phyloP scores from a whole-genome alignment of 2,888 invertebrate species.

The Trissonchulus sp. region DNA sequence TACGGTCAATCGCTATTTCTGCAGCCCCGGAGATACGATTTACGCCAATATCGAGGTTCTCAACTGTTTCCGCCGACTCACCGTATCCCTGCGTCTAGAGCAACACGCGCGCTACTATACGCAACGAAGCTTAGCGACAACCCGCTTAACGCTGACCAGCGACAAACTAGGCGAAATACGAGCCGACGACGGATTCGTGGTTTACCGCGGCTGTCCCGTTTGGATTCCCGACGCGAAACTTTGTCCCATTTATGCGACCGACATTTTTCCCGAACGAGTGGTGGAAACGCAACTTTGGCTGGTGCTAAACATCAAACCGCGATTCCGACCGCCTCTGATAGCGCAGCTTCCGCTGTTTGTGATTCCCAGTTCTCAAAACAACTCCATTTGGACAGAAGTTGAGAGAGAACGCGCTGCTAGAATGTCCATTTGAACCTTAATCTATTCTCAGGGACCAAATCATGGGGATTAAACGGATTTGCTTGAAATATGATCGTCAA shows the following conservation, averaged over 20 bases:
- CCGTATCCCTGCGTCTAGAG: background rate
- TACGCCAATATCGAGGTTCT: background rate
- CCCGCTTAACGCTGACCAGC: background rate
- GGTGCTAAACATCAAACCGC: background rate
- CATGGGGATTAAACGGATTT: no score
- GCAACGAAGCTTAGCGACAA: background rate
- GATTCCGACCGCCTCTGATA: background rate
- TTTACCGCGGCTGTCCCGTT: background rate
- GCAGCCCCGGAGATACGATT: background rate
- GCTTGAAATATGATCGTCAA: no score
- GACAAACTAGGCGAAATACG: background rate
- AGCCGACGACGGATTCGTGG: background rate
- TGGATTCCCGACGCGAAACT: background rate
- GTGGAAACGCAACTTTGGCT: background rate
- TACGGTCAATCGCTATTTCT: background rate
- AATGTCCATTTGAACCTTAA: no score
- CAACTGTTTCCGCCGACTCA: background rate
- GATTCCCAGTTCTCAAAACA: no score
- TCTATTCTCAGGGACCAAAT: no score
- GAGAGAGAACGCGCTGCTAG: no score
- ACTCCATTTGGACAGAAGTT: no score
- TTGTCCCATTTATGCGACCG: background rate
- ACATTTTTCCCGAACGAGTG: background rate
- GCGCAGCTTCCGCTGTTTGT: background rate
- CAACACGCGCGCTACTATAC: background rate